Evolutionary conservation across 2,113 vertebrate species (phyloP), one percentile per base, ranked within the genome.

Genomic region (Mastomys coucha): DNA sequence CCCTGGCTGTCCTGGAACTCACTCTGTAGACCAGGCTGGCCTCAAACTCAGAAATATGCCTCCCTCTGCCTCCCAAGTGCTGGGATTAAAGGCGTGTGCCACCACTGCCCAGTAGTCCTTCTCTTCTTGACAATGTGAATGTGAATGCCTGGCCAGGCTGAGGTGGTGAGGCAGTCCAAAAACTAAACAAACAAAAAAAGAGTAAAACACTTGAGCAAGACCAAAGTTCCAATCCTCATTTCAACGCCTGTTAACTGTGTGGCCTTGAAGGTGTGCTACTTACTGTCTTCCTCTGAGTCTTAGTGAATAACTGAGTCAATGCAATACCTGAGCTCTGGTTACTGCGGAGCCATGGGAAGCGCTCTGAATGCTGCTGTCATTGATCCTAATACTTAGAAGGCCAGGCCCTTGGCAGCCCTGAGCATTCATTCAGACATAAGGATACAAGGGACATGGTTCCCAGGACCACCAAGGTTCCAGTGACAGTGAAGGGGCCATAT

Each of bases 101-200:
- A 45, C 45, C 45, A 45, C 45, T 5, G 45, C 45, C 45, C n/a
- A n/a, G n/a, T n/a, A 45, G 45, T 5, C 45, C 45, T 45, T 45
- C 45, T 45, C 45, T 45, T 76, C 95, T 94, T 39, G n/a, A 89
- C 42, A 67, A n/a, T 28, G 69, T 81, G 89, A 94, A 58, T 36
- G 82, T 89, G 85, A 24, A 65, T 81, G 51, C 36, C 56, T 76
- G 26, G 39, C 33, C 53, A 89, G 36, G 14, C 28, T 36, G 72
- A 33, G 33, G 5, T n/a, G 33, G 36, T 56, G 53, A 31, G 26
- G 67, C 7, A 9, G 6, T 53, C 45, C 69, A 72, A 82, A 60
- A 95, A 95, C 82, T 60, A 72, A 73, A 75, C 84, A 67, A 93
- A 60, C 88, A 60, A n/a, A 85, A n/a, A 85, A 84, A 2, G 4